Evolutionary conservation across 2,113 vertebrate genomes (phyloP).

Genomic region (Patagioenas fasciata): DNA sequence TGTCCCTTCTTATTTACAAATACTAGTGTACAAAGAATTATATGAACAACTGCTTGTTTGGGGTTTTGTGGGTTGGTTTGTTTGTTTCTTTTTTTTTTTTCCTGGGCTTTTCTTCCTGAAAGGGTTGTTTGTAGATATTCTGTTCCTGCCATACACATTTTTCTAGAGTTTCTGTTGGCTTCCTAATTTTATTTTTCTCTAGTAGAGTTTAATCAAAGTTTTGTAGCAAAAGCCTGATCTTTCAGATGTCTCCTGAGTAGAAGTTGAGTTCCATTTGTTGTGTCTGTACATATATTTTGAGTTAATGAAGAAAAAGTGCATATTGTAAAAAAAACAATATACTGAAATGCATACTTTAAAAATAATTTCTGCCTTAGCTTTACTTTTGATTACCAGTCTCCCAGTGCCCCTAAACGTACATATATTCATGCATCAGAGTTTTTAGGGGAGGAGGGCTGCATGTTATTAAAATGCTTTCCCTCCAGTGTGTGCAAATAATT

Average conservation of each 20-base stretch:
- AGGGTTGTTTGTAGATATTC: background rate
- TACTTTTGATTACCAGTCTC: background rate
- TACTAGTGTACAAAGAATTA: background rate
- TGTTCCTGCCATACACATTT: background rate
- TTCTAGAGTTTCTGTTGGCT: background rate
- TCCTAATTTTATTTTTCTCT: background rate
- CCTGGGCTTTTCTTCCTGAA: background rate
- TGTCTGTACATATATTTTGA: background rate
- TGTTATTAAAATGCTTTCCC: background rate
- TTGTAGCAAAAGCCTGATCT: background rate
- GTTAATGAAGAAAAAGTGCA: background rate
- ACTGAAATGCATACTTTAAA: background rate
- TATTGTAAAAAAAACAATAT: background rate
- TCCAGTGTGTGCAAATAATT: background rate
- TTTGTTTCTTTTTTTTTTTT: too few species aligned
- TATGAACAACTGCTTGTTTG: background rate
- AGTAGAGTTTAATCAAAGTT: background rate
- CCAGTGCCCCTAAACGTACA: accelerated
- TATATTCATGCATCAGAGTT: background rate
- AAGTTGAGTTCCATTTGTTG: background rate
- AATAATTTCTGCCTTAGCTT: background rate
- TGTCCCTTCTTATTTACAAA: background rate
- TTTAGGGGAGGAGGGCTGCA: background rate
- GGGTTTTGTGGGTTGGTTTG: background rate
- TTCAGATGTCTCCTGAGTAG: background rate